Percentiles rank a stretch among this genome's conserved stretches.
These are phyloP conservation scores for Alosa sapidissima DNA, from an alignment of 2,797 vertebrate species.

Conservation along the genomic window DNA sequence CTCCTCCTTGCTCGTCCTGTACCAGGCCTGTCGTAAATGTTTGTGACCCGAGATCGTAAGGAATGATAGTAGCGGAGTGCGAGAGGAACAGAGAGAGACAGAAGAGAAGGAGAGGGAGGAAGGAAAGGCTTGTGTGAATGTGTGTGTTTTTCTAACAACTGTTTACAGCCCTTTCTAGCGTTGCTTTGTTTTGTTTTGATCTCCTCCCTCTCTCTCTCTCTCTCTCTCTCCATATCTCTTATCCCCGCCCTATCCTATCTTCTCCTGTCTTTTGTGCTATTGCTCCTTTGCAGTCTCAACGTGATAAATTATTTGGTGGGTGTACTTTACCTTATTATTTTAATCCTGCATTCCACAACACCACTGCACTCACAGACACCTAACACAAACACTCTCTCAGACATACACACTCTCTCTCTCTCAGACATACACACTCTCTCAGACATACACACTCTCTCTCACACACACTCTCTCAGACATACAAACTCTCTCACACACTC, in stretches of 20 bases:
- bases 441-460: background rate
- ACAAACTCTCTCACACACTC: background rate
- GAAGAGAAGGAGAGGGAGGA: background rate
- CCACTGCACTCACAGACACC: conserved; percentile 18
- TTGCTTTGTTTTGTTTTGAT: background rate
- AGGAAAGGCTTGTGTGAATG: background rate
- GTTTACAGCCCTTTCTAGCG: background rate
- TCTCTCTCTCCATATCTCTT: conserved; percentile 10
- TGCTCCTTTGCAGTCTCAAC: background rate
- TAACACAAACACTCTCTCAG: background rate
- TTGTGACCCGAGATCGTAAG: background rate
- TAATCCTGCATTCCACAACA: conserved; percentile 46
- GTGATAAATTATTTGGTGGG: conserved; percentile 43
- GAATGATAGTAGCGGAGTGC: background rate
- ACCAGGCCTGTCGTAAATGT: background rate
- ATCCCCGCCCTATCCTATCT: background rate
- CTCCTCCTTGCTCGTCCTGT: background rate
- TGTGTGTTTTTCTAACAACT: background rate
- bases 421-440: conserved; percentile 10
- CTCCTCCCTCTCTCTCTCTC: background rate
- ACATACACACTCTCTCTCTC: background rate
- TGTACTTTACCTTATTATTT: conserved; percentile 40
- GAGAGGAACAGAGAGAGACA: background rate
- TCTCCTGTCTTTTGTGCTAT: background rate
- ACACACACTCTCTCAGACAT: background rate